Conservation (phyloP, 2,888 invertebrate species). For the Autographa gamma region DNA sequence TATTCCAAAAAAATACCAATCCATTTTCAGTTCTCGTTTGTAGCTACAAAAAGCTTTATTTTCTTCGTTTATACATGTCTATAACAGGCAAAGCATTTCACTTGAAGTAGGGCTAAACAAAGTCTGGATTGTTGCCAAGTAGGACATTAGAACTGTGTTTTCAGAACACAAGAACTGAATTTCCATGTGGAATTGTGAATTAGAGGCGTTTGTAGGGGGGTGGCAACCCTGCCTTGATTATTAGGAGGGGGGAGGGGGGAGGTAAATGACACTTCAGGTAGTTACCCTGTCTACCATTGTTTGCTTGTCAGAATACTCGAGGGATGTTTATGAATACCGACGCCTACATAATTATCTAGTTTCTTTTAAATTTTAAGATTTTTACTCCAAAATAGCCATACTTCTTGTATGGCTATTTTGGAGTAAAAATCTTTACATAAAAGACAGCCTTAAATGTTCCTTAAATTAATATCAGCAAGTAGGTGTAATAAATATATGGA, state of each 20-base stretch:
- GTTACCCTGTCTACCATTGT: neutral
- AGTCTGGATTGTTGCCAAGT: constrained; percentile 52
- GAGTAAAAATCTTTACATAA: neutral
- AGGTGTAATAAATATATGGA: too few relatives aligned
- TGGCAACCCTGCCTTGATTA: neutral
- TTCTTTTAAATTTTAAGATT: too few relatives aligned
- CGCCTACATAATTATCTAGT: neutral
- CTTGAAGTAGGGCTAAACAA: constrained; percentile 38
- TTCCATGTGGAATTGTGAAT: constrained; percentile 26
- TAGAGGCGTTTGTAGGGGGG: constrained; percentile 5
- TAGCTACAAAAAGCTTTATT: neutral
- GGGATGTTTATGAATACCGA: neutral
- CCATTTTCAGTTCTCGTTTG: too few relatives aligned
- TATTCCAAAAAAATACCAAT: too few relatives aligned
- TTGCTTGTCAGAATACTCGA: neutral
- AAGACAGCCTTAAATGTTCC: neutral
- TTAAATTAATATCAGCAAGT: too few relatives aligned
- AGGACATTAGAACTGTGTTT: constrained; percentile 48
- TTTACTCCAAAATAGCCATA: too few relatives aligned
- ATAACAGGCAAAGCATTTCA: constrained; percentile 9
- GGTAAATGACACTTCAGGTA: neutral
- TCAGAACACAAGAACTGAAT: constrained; percentile 32
- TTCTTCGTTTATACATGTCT: constrained; percentile 1
- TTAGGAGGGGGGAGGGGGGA: neutral
- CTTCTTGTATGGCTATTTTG: too few relatives aligned